A percentile compares a stretch with the other conserved stretches of the same genome.
phyloP scores from a whole-genome alignment of 2,113 vertebrate species.

The Ancistrus triradiatus region DNA sequence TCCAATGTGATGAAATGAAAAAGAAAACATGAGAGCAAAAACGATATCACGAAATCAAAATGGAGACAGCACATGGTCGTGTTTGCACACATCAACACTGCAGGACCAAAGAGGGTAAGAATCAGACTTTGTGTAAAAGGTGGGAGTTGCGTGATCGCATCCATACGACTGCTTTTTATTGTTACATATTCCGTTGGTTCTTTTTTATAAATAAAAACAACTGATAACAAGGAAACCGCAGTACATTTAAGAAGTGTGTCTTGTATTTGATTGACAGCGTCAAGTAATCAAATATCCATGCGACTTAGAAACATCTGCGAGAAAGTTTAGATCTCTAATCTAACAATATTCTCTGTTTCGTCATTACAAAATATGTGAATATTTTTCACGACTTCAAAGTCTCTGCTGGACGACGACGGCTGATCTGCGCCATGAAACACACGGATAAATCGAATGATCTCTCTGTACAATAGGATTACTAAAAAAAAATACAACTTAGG shows the following conservation, averaged over 20 bases:
- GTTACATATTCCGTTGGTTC: constrained; percentile 67
- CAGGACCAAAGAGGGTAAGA: constrained; percentile 62
- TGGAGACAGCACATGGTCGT: constrained; percentile 58
- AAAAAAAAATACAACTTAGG: constrained; percentile 79
- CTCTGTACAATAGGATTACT: constrained; percentile 85
- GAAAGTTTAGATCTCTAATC: constrained; percentile 86
- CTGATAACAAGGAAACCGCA: constrained; percentile 76
- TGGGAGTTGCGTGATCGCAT: constrained; percentile 69
- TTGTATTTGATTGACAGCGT: constrained; percentile 72
- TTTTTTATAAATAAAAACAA: constrained; percentile 70
- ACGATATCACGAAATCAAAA: neutral
- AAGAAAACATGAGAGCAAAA: neutral
- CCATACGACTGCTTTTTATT: constrained; percentile 72
- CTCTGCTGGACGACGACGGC: constrained; percentile 65
- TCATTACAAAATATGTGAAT: constrained; percentile 81
- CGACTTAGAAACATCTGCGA: constrained; percentile 92
- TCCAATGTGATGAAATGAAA: neutral
- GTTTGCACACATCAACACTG: neutral
- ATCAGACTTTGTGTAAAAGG: constrained; percentile 64
- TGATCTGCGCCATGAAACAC: constrained; percentile 66
- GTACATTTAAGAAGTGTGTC: constrained; percentile 73
- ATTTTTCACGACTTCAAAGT: constrained; percentile 68
- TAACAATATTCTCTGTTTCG: constrained; percentile 86
- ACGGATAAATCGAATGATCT: constrained; percentile 71
- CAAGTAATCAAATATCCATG: constrained; percentile 90